Evolutionary conservation across 2,888 invertebrate genomes (phyloP), one percentile per base, ranked within the genome.

Genomic region (Embidobia sp.): DNA sequence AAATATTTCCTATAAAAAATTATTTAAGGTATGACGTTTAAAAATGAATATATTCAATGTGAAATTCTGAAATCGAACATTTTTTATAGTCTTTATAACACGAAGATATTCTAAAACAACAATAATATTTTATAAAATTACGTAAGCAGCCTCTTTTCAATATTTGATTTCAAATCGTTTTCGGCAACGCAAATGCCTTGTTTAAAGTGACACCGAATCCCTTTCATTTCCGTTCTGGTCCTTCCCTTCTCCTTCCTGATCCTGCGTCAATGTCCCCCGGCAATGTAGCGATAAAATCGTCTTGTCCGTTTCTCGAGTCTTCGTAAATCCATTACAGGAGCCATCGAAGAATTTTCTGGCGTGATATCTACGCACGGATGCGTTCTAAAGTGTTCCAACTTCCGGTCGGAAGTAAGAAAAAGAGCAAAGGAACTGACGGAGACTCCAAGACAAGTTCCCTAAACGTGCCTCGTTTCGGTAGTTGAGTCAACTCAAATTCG

Each of bases 141-240:
- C n/a, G n/a, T n/a, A 27, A 27, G 27, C 37, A 3, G 16, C 15
- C 26, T 46, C 10, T 64, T 13, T 49, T n/a, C n/a, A 42, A 66
- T 67, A 67, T 67, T 46, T 55, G 49, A 27, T 35, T 16, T 49
- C 8, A 13, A 59, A 40, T 37, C 37, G 18, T 40, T 33, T 15
- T 40, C n/a, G 18, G 15, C 2, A 35, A 11, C 6, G 16, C 61
- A 44, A 59, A 66, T 57, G 57, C 64, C 59, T 73, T 66, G 66
- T 73, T 73, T 73, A 66, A 73, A 73, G 64, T 73, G 66, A 73
- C 73, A 73, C 59, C 59, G 51, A 73, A 59, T 59, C 59, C 49
- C 33, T 64, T 73, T 73, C 64, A 73, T 73, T 73, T 73, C 59
- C 73, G 49, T 73, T 66, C 27, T 19, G 19, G 66, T 48, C 42